phyloP scores from a whole-genome alignment of 2,888 invertebrate species.

The Himalopsyche tibetana region DNA sequence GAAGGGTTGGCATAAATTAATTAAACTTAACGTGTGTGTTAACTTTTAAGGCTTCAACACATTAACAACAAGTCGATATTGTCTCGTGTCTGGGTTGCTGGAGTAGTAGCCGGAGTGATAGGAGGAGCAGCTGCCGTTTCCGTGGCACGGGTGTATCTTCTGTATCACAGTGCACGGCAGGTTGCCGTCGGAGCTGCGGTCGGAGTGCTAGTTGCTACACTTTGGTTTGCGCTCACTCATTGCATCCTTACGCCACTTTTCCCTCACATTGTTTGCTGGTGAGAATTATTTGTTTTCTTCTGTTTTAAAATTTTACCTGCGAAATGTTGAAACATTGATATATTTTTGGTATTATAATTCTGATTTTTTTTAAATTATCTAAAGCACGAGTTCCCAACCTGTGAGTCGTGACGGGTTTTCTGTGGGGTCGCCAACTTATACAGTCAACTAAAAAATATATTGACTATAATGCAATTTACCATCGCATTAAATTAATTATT shows the following conservation, averaged over 20 bases:
- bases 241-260: slow-evolving; percentile 89
- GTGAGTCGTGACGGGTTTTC: no score
- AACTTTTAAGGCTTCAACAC: slow-evolving; percentile 84
- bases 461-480: no score
- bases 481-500: no score
- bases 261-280: slow-evolving; percentile 91
- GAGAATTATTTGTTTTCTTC: slow-evolving; percentile 70
- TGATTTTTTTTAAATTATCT: no score
- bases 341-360: no score
- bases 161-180: slow-evolving; percentile 90
- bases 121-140: slow-evolving; percentile 79
- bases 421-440: no score
- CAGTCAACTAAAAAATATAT: no score
- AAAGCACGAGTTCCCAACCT: no score
- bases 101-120: slow-evolving; percentile 80
- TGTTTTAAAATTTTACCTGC: no score
- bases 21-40: slow-evolving; percentile 51
- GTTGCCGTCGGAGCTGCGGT: slow-evolving; percentile 87
- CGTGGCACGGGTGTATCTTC: slow-evolving; percentile 87
- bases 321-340: no score
- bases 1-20: background rate
- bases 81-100: slow-evolving; percentile 84
- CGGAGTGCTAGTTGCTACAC: slow-evolving; percentile 84
- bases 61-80: slow-evolving; percentile 87
- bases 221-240: slow-evolving; percentile 91